These are phyloP conservation scores for Nephrotoma appendiculata DNA, from an alignment of 2,888 invertebrate species.

Conservation along the genomic window DNA sequence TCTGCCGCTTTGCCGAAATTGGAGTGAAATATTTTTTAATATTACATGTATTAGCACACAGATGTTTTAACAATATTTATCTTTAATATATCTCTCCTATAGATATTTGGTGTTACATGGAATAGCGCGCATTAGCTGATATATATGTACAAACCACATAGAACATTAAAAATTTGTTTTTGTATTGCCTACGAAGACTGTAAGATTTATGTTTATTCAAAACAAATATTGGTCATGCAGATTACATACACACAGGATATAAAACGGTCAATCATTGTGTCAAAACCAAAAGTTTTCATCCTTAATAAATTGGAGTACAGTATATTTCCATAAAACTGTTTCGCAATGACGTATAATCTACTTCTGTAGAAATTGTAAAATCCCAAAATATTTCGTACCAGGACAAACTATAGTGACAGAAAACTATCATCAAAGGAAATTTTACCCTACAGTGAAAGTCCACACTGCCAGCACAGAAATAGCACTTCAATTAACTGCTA, in stretches of 20 bases:
- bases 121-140: not conserved
- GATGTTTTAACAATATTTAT: not conserved
- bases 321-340: too few species aligned
- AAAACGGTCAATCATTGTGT: not conserved
- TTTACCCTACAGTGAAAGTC: too few species aligned
- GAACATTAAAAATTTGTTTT: not conserved
- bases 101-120: not conserved
- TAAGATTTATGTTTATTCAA: not conserved
- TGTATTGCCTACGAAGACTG: not conserved
- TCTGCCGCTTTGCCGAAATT: not conserved
- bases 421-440: too few species aligned
- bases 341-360: too few species aligned
- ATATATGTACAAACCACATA: not conserved
- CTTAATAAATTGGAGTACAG: too few species aligned
- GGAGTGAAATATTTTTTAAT: not conserved
- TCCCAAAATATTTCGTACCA: too few species aligned
- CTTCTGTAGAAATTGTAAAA: too few species aligned
- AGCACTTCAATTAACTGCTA: too few species aligned
- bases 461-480: too few species aligned
- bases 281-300: not conserved
- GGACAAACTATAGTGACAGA: too few species aligned
- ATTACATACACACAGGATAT: not conserved
- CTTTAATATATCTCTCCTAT: not conserved
- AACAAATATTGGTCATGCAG: not conserved
- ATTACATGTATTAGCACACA: not conserved